Percentiles rank a stretch among this genome's conserved stretches.
Evolutionary conservation across 2,888 invertebrate genomes (phyloP).

Genomic region (Leptopilina myrica): DNA sequence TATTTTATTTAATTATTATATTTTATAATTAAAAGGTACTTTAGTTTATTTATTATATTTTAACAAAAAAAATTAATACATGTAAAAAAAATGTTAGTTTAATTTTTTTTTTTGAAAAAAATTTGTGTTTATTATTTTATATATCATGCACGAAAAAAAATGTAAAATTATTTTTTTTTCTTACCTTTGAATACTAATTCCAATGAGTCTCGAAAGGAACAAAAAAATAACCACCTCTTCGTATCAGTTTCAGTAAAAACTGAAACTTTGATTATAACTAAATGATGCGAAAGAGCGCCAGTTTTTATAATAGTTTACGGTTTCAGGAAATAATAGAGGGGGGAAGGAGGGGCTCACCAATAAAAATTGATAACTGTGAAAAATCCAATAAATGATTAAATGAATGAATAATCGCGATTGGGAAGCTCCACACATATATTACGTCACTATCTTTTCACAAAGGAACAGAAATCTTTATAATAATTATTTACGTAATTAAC

Average conservation of each 20-base stretch:
- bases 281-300: not conserved
- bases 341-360: not conserved
- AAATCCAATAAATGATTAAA: not conserved
- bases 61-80: too few species aligned
- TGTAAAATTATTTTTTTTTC: not conserved
- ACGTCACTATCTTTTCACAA: slow-evolving; percentile 14
- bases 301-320: slow-evolving; percentile 13
- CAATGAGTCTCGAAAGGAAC: too few species aligned
- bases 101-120: too few species aligned
- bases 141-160: too few species aligned
- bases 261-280: not conserved
- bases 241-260: not conserved
- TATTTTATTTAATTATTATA: too few species aligned
- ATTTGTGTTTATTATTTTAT: too few species aligned
- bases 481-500: slow-evolving; percentile 4
- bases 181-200: not conserved
- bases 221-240: not conserved
- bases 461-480: not conserved
- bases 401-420: not conserved
- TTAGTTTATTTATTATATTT: too few species aligned
- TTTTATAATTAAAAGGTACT: too few species aligned
- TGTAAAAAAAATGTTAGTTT: too few species aligned
- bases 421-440: not conserved
- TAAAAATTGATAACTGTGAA: not conserved
- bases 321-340: not conserved